Evolutionary conservation across 2,888 invertebrate species (phyloP).

Genomic region (Meiosimyza decipiens): DNA sequence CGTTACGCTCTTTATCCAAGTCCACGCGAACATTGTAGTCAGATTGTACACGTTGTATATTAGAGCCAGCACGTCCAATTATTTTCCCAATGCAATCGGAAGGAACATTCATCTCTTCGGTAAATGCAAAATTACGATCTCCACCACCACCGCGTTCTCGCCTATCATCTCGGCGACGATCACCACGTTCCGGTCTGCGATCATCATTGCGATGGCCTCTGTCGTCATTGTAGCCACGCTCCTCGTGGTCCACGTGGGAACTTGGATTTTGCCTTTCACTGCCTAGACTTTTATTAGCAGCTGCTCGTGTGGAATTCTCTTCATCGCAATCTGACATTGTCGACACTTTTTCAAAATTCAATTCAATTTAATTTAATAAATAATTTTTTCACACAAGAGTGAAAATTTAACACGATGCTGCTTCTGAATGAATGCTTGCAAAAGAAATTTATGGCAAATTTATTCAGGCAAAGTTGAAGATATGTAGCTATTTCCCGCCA

Average conservation of each 20-base stretch:
- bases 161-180: background rate
- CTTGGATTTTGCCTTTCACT: too few relatives aligned
- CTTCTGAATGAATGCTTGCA: too few relatives aligned
- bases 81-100: constrained; percentile 53
- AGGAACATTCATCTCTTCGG: constrained; percentile 43
- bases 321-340: too few relatives aligned
- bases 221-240: background rate
- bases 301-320: too few relatives aligned
- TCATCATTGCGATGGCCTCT: background rate
- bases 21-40: constrained; percentile 70
- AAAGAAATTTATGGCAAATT: too few relatives aligned
- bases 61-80: constrained; percentile 85
- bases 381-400: too few relatives aligned
- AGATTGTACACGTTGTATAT: constrained; percentile 78
- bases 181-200: background rate
- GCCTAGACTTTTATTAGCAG: too few relatives aligned
- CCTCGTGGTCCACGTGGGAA: background rate
- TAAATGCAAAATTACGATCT: constrained; percentile 28
- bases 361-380: too few relatives aligned
- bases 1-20: constrained; percentile 69
- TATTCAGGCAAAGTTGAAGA: too few relatives aligned
- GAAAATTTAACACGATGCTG: too few relatives aligned
- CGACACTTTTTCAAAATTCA: too few relatives aligned
- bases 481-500: too few relatives aligned
- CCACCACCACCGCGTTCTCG: constrained; percentile 11